Base-by-base conservation (phyloP, 2,113 vertebrate species). In the Anolis sagrei region DNA sequence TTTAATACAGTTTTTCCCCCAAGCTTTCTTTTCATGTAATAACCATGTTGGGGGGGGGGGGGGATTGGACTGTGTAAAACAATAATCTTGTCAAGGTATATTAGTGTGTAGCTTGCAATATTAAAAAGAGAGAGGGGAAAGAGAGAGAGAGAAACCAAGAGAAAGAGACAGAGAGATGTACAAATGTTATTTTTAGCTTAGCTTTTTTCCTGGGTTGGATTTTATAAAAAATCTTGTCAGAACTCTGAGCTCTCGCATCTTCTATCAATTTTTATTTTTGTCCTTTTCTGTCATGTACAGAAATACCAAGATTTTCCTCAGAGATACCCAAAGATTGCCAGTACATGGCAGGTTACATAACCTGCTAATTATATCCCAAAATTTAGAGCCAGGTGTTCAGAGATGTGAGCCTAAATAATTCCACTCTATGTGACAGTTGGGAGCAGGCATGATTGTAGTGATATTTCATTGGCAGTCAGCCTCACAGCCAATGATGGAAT, bases 311-410 rank as follows among this genome's bases (percentile, higher is more conserved):
- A 70, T 25, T 54, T 87, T 4, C 72, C 39, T 25, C 34, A 32
- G 21, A 58, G n/a, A 10, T 81, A 51, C 66, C 82, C 48, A 81
- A 84, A 11, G 9, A 21, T 32, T 92, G 39, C 19, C 51, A 54
- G 19, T 81, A 87, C 1, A 66, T 82, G 70, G 29, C 80, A 86
- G 83, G 83, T 94, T 93, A 91, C 58, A 78, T 90, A 91, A 95
- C 86, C 72, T 92, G 72, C 39, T 85, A 88, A 87, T 95, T 92
- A 79, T 32, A n/a, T 88, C 62, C 58, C 76, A 93, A 91, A 93
- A 72, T 23, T 89, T 92, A 86, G n/a, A 80, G 36, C 66, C 58
- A 87, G 83, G 58, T 89, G 68, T 70, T 93, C 85, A 18, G 18
- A 83, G 74, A 86, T 92, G 72, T 16, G 5, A 79, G 18, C 23